These are phyloP conservation scores for Timandra comae DNA, from an alignment of 2,888 invertebrate genomes.

Conservation along the genomic window DNA sequence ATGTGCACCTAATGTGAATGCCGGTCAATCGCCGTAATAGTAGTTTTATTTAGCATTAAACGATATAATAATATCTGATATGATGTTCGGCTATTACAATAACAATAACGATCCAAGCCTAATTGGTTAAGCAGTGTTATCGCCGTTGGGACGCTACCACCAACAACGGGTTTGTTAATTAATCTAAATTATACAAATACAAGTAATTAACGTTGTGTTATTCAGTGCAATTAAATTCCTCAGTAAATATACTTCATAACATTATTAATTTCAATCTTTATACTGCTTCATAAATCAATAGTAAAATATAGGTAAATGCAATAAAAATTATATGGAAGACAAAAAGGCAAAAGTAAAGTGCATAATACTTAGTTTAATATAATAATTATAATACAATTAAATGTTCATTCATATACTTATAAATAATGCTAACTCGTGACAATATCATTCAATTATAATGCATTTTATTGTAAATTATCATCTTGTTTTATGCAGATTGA, in stretches of 20 bases:
- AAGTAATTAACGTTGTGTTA: slow-evolving; percentile 54
- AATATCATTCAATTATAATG: slow-evolving; percentile 53
- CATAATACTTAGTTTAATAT: no score
- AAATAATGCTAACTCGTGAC: slow-evolving; percentile 34
- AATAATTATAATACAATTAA: slow-evolving; percentile 23
- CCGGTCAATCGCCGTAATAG: slow-evolving; percentile 34
- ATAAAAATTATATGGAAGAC: slow-evolving; percentile 50
- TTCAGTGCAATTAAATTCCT: slow-evolving; percentile 61
- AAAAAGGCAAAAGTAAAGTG: slow-evolving; percentile 64
- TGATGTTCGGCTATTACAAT: slow-evolving; percentile 11
- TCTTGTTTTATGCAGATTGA: slow-evolving; percentile 47
- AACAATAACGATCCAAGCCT: slow-evolving; percentile 32
- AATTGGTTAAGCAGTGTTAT: slow-evolving; percentile 69
- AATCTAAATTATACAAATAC: slow-evolving; percentile 47
- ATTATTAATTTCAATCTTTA: slow-evolving; percentile 56
- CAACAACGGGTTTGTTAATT: slow-evolving; percentile 57
- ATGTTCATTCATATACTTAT: slow-evolving; percentile 44
- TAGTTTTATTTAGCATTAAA: slow-evolving; percentile 37
- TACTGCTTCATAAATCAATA: slow-evolving; percentile 55
- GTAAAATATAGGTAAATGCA: slow-evolving; percentile 49
- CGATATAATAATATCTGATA: slow-evolving; percentile 9
- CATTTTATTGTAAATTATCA: slow-evolving; percentile 39
- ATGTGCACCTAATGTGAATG: slow-evolving; percentile 15
- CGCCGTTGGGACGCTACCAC: slow-evolving; percentile 58
- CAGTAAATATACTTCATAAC: slow-evolving; percentile 39